These are phyloP conservation scores for Osedax fenrisi DNA, from an alignment of 2,888 invertebrate species.

Conservation along the genomic window DNA sequence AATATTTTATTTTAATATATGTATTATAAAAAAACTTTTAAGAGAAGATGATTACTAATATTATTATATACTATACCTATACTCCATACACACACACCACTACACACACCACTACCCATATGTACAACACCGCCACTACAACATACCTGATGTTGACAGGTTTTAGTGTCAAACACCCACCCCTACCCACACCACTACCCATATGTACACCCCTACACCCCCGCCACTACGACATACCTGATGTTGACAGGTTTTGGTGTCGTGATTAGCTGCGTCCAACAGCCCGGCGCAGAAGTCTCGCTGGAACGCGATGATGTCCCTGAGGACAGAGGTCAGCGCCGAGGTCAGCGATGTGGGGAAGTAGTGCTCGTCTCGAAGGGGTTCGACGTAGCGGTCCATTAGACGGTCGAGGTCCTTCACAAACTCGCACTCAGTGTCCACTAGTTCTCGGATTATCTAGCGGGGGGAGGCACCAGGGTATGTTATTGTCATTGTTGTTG, in stretches of 20 bases:
- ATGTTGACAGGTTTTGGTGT: background rate
- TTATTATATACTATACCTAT: too few relatives aligned
- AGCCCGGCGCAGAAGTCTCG: background rate
- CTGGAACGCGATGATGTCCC: background rate
- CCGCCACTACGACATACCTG: background rate
- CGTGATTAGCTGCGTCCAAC: background rate
- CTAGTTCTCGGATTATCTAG: background rate
- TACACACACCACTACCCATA: too few relatives aligned
- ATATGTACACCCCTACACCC: too few relatives aligned
- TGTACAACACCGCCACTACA: too few relatives aligned
- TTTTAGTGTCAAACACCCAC: background rate
- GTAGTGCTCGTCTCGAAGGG: background rate
- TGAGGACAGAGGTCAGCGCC: background rate
- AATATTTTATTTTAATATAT: too few relatives aligned
- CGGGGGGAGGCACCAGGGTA: too few relatives aligned
- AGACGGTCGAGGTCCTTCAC: background rate
- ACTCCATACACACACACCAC: too few relatives aligned
- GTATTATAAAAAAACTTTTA: too few relatives aligned
- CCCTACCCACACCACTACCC: too few relatives aligned
- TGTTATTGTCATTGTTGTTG: too few relatives aligned
- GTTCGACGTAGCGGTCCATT: background rate
- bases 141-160: background rate
- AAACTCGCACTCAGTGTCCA: background rate
- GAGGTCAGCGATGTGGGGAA: background rate
- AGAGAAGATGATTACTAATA: too few relatives aligned